Percentiles rank a stretch among this genome's conserved stretches.
These are phyloP conservation scores for Holotrichia oblita DNA, from an alignment of 1,140 invertebrate species.

Conservation along the genomic window DNA sequence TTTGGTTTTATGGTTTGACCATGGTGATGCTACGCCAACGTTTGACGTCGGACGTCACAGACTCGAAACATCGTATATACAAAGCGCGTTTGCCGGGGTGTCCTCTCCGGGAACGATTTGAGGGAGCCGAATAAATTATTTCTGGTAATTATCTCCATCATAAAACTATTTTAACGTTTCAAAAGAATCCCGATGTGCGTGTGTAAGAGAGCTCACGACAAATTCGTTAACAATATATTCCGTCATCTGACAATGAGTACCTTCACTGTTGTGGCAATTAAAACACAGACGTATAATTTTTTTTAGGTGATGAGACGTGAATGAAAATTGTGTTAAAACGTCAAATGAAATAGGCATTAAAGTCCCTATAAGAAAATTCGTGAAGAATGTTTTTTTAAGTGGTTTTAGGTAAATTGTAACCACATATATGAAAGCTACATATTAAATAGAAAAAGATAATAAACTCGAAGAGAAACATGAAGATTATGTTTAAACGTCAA, in stretches of 20 bases:
- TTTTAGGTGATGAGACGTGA: not conserved
- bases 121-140: slow-evolving; percentile 18
- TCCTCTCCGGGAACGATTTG: not conserved
- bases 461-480: too few species aligned
- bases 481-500: too few species aligned
- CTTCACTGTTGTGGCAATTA: slow-evolving; percentile 19
- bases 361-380: too few species aligned
- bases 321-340: not conserved
- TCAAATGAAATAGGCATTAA: not conserved
- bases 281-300: slow-evolving; percentile 17
- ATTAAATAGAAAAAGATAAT: too few species aligned
- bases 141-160: slow-evolving; percentile 21
- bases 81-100: too few species aligned
- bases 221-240: slow-evolving; percentile 15
- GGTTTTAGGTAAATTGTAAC: too few species aligned
- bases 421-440: too few species aligned
- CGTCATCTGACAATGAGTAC: not conserved
- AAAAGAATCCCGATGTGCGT: not conserved
- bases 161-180: slow-evolving; percentile 30
- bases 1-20: slow-evolving; percentile 28
- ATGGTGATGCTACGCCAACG: slow-evolving; percentile 22
- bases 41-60: not conserved
- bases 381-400: too few species aligned
- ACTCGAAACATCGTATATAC: not conserved
- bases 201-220: not conserved